Percentiles rank a stretch among this genome's conserved stretches.
Conservation (phyloP, 2,113 vertebrate species). For the Asarcornis scutulata region DNA sequence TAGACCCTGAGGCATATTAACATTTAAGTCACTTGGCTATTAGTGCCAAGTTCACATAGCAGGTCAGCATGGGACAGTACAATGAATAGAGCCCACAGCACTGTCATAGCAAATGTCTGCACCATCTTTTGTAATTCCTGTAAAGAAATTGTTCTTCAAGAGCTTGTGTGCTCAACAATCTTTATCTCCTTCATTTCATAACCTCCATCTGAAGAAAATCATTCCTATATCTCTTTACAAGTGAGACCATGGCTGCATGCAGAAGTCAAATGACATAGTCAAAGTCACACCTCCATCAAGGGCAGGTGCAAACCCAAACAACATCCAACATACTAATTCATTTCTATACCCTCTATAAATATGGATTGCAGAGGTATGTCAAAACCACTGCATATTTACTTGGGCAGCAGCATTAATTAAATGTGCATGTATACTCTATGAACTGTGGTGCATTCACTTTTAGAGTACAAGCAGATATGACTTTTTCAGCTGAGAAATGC, state of each 20-base stretch:
- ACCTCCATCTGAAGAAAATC: not conserved
- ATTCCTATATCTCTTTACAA: not conserved
- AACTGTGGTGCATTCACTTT: not conserved
- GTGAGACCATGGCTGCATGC: not conserved
- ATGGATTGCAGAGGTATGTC: not conserved
- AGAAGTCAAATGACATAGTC: not conserved
- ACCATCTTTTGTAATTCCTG: not conserved
- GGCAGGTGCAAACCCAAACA: not conserved
- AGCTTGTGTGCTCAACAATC: not conserved
- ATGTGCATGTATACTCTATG: not conserved
- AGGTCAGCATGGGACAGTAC: rapidly evolving
- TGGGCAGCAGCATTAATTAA: constrained; percentile 6
- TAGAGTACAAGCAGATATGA: not conserved
- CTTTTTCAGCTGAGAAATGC: constrained; percentile 7
- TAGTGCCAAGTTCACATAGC: not conserved
- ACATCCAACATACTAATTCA: not conserved
- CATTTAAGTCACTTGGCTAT: not conserved
- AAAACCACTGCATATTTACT: not conserved
- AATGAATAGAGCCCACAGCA: not conserved
- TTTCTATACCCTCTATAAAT: not conserved
- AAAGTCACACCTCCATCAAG: not conserved
- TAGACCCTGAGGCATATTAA: not conserved
- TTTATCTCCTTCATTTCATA: not conserved
- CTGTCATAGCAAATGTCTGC: not conserved
- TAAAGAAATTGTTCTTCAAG: not conserved